A percentile compares a stretch with the other conserved stretches of the same genome.
Conservation (phyloP, 2,113 vertebrate species). For the Agelaius phoeniceus region DNA sequence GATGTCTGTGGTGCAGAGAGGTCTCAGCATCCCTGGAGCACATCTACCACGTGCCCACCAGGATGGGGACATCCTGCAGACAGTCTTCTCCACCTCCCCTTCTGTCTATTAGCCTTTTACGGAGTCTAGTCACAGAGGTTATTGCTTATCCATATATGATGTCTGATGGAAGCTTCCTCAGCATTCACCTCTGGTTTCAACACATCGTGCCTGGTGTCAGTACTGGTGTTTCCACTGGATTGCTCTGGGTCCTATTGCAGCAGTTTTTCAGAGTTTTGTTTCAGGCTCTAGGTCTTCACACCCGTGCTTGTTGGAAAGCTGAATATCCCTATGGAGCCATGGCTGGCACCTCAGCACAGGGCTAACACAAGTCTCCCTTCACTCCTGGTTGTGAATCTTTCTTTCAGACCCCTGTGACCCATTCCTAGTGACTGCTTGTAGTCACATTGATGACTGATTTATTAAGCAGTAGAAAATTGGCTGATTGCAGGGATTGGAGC, state of each 20-base stretch:
- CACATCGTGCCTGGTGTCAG: neutral
- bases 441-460: neutral
- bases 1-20: neutral
- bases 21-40: neutral
- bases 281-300: neutral
- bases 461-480: neutral
- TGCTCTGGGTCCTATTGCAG: neutral
- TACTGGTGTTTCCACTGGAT: neutral
- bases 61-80: neutral
- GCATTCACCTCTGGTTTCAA: neutral
- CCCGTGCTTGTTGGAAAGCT: neutral
- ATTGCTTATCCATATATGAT: slow-evolving; percentile 4
- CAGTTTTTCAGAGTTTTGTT: neutral
- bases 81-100: slow-evolving; percentile 33
- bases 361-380: neutral
- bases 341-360: neutral
- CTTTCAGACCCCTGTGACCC: neutral
- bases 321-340: neutral
- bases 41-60: neutral
- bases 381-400: neutral
- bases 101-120: neutral
- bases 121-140: neutral
- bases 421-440: neutral
- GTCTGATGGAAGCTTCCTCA: neutral
- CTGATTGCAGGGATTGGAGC: neutral